Conservation (phyloP, 2,888 invertebrate species). For the Asteroscopus sphinx region DNA sequence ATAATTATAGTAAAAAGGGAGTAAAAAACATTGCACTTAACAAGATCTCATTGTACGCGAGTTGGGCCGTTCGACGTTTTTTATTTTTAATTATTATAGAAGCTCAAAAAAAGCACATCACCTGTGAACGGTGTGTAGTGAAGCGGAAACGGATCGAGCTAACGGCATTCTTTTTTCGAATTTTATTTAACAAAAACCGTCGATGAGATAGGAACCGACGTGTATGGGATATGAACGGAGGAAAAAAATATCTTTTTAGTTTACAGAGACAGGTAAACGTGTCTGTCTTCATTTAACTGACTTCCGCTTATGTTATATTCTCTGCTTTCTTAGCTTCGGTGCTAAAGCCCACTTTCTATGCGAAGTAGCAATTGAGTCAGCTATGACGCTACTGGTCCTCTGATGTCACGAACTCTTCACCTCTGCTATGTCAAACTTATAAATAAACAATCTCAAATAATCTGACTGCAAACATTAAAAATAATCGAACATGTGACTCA, state of each 20-base stretch:
- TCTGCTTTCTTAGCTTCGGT: constrained; percentile 42
- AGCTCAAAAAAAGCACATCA: constrained; percentile 81
- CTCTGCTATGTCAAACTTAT: constrained; percentile 23
- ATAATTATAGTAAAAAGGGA: constrained; percentile 71
- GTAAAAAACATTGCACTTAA: constrained; percentile 77
- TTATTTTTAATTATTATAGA: constrained; percentile 85
- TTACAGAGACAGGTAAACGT: constrained; percentile 59
- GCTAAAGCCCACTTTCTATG: constrained; percentile 47
- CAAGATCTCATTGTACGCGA: constrained; percentile 79
- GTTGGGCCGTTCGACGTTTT: constrained; percentile 67
- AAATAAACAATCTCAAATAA: constrained; percentile 11
- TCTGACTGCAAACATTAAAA: constrained; percentile 8
- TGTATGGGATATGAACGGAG: constrained; percentile 80
- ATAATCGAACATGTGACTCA: constrained; percentile 15
- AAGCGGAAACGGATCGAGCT: constrained; percentile 87
- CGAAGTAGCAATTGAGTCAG: constrained; percentile 38
- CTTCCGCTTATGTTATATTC: constrained; percentile 45
- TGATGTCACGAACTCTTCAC: constrained; percentile 41
- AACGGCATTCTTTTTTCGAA: constrained; percentile 81
- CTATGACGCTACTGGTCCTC: constrained; percentile 37
- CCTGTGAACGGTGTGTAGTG: constrained; percentile 85
- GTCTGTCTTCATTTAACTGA: constrained; percentile 34
- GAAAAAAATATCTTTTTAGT: constrained; percentile 71
- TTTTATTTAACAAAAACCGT: constrained; percentile 81
- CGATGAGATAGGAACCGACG: constrained; percentile 82